Conservation (phyloP, 2,888 invertebrate genomes). For the Heterodera filipjevi region DNA sequence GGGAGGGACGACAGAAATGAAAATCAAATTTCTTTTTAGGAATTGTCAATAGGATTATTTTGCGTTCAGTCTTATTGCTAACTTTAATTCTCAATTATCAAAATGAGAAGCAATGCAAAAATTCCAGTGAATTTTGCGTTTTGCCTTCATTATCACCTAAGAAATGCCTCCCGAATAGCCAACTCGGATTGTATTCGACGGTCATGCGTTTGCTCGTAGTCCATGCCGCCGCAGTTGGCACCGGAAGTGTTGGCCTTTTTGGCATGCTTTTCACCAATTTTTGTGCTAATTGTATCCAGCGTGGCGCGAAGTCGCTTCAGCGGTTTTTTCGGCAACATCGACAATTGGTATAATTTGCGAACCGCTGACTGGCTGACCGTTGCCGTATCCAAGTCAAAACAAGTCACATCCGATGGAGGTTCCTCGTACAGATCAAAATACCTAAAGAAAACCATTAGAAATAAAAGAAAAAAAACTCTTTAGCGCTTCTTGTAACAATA, state of each 20-base stretch:
- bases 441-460: too few species aligned
- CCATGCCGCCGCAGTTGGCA: background rate
- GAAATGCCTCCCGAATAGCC: constrained; percentile 93
- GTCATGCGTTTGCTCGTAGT: constrained; percentile 20
- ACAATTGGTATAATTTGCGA: constrained; percentile 50
- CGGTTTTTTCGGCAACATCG: constrained; percentile 72
- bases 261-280: background rate
- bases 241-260: background rate
- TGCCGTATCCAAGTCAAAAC: constrained; percentile 96
- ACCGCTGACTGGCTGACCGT: constrained; percentile 76
- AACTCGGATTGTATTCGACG: constrained; percentile 78
- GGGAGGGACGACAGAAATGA: too few species aligned
- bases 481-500: too few species aligned
- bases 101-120: too few species aligned
- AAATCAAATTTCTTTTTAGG: too few species aligned
- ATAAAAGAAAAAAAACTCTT: too few species aligned
- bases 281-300: constrained; percentile 24
- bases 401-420: constrained; percentile 93
- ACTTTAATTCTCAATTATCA: too few species aligned
- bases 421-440: constrained; percentile 89
- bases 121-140: too few species aligned
- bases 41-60: too few species aligned
- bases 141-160: constrained; percentile 73
- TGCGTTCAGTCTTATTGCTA: too few species aligned
- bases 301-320: constrained; percentile 74